Evolutionary conservation across 1,140 invertebrate genomes (phyloP), one percentile per base, ranked within the genome.

Genomic region (Nautilus pompilius): DNA sequence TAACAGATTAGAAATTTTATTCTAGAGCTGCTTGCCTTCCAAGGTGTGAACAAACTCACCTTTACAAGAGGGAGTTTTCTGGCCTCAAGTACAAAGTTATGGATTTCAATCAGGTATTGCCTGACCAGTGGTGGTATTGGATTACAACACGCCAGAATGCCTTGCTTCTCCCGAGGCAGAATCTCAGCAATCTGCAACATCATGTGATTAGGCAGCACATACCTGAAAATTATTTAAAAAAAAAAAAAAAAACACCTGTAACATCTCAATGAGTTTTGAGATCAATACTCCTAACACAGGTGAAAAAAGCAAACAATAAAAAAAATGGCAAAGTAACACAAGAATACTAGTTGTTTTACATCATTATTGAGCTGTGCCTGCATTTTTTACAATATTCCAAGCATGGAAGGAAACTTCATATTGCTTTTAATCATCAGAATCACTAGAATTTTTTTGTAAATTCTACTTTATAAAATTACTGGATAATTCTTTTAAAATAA

Each of bases 121-220:
- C 89, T 83, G 0, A 96, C 90, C 29, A 97, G 84, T 0, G 93
- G 90, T 17, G 96, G 95, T 63, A 96, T 90, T 0, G 95, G 95
- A 78, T 92, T 93, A 80, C 96, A 99, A 73, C 93, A 95, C 0
- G 95, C 93, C 26, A 95, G 76, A 60, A 99, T 91, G 5, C 95
- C 95, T 78, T 96, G 92, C 84, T 92, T 89, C 83, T 99, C 96
- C 49, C 93, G 56, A 0, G 97, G 97, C 49, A 99, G 79, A n/a
- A 87, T 87, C 77, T 97, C 92, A 4, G 92, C 88, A 57, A 99
- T 93, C 71, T 93, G 88, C 26, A 98, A 77, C 78, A 99, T 73
- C 93, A 97, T 97, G 77, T 98, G 93, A 82, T 96, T 96, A 0
- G 96, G 95, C 60, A 99, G 81, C 32, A 99, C 90, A 80, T 94